phyloP scores from a whole-genome alignment of 2,888 invertebrate genomes.

The Parnassius apollo region DNA sequence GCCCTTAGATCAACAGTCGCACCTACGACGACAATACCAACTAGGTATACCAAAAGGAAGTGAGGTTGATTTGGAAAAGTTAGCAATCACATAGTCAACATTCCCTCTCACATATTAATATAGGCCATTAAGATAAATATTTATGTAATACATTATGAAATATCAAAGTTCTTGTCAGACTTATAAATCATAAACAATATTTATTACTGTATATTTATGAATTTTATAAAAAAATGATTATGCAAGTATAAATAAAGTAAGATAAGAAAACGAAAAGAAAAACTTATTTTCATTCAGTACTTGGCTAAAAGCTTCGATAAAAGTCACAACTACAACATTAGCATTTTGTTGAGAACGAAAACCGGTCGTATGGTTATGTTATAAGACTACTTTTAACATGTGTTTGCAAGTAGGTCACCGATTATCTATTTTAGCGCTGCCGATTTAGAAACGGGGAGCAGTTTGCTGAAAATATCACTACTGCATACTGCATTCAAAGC shows the following conservation, averaged over 20 bases:
- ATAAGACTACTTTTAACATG: slow-evolving; percentile 42
- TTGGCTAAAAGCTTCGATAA: slow-evolving; percentile 27
- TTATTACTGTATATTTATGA: too few species aligned
- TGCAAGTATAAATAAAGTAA: not conserved
- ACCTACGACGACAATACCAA: too few species aligned
- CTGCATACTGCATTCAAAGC: slow-evolving; percentile 66
- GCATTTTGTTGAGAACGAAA: not conserved
- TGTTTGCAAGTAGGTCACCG: slow-evolving; percentile 65
- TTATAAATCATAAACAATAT: too few species aligned
- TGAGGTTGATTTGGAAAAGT: too few species aligned
- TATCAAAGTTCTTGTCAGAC: too few species aligned
- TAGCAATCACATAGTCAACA: too few species aligned
- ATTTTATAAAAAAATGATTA: too few species aligned
- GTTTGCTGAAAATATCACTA: slow-evolving; percentile 65
- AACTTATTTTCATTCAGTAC: slow-evolving; percentile 18
- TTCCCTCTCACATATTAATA: too few species aligned
- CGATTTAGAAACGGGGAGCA: slow-evolving; percentile 59
- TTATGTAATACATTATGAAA: too few species aligned
- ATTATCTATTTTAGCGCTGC: slow-evolving; percentile 66
- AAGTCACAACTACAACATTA: slow-evolving; percentile 9
- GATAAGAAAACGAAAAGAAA: slow-evolving; percentile 2
- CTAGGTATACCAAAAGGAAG: too few species aligned
- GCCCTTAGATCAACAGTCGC: too few species aligned
- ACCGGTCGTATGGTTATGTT: slow-evolving; percentile 25
- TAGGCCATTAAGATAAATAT: too few species aligned